phyloP scores from a whole-genome alignment of 2,113 vertebrate genomes.

The Motacilla alba region DNA sequence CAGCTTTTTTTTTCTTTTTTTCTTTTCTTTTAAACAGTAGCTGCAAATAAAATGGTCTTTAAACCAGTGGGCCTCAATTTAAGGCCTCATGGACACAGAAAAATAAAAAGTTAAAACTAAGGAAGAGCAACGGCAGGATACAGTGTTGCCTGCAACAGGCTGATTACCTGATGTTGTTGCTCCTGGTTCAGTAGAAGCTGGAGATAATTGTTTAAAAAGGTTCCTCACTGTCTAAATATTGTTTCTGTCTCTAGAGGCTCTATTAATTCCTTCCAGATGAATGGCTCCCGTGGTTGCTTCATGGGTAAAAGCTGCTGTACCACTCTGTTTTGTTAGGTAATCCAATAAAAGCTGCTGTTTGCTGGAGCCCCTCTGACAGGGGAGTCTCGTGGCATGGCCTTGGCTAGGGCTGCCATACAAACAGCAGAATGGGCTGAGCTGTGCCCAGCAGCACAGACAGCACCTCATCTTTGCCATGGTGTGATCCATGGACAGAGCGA shows the following conservation, averaged over 20 bases:
- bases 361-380: background rate
- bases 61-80: background rate
- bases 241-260: background rate
- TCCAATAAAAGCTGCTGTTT: background rate
- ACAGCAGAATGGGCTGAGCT: fast-evolving
- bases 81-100: background rate
- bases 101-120: background rate
- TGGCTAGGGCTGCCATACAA: background rate
- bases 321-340: background rate
- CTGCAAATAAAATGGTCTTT: background rate
- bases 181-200: background rate
- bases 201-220: background rate
- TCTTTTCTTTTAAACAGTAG: background rate
- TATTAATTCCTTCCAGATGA: background rate
- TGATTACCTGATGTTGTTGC: background rate
- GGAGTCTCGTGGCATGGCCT: background rate
- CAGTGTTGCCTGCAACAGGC: background rate
- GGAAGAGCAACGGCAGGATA: background rate
- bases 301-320: background rate
- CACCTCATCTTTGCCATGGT: background rate
- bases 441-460: background rate
- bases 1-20: fast-evolving
- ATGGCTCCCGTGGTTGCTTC: background rate
- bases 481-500: background rate
- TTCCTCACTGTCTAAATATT: background rate